Conservation (phyloP, 2,888 invertebrate genomes). For the Phania funesta region DNA sequence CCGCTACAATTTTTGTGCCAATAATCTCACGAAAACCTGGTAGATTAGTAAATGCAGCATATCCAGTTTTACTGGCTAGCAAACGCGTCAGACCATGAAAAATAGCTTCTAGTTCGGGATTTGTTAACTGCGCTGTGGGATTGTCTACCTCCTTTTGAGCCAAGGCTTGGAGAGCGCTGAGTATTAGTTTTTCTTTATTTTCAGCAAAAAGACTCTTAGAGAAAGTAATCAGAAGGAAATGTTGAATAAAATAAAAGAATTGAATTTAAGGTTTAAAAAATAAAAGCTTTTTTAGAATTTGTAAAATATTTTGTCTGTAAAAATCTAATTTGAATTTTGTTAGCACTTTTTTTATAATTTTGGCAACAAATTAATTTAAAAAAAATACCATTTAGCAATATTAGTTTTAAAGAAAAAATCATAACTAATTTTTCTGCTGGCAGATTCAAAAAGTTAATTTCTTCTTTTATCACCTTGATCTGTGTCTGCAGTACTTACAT, state of each 20-base stretch:
- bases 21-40: conserved; percentile 97
- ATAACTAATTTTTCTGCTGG: too few relatives aligned
- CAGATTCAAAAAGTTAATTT: too few relatives aligned
- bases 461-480: too few relatives aligned
- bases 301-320: too few relatives aligned
- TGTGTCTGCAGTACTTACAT: conserved; percentile 89
- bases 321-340: too few relatives aligned
- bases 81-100: conserved; percentile 96
- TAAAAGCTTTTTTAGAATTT: too few relatives aligned
- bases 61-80: conserved; percentile 98
- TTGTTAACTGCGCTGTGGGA: conserved; percentile 82
- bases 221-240: conserved; percentile 64
- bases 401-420: too few relatives aligned
- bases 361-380: too few relatives aligned
- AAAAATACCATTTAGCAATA: too few relatives aligned
- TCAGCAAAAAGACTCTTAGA: conserved; percentile 98
- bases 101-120: conserved; percentile 93
- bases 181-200: conserved; percentile 98
- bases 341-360: too few relatives aligned
- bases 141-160: conserved; percentile 86
- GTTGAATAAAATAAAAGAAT: background rate
- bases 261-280: too few relatives aligned
- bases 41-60: conserved; percentile 95
- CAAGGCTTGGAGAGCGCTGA: conserved; percentile 92
- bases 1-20: conserved; percentile 94